Conservation (phyloP, 2,797 vertebrate species). For the Florisuga fusca region DNA sequence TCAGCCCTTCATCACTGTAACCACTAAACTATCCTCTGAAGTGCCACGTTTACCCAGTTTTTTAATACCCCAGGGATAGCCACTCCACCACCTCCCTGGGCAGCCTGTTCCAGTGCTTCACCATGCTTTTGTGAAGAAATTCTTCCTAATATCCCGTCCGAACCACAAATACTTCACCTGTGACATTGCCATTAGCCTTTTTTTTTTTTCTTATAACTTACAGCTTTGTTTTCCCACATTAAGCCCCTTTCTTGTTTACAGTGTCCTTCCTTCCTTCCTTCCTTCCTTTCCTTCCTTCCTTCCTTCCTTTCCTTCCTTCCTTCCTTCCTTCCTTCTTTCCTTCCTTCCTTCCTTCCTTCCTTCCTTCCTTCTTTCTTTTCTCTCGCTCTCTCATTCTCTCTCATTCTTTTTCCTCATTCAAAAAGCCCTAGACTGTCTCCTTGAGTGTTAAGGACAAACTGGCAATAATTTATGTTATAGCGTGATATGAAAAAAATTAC, state of each 20-base stretch:
- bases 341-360: no score
- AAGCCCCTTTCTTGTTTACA: background rate
- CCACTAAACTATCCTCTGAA: no score
- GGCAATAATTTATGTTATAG: constrained; percentile 81
- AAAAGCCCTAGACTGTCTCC: constrained; percentile 75
- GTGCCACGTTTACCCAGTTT: no score
- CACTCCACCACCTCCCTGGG: no score
- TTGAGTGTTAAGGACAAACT: constrained; percentile 80
- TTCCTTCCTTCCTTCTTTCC: background rate
- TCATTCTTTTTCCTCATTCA: constrained; percentile 11
- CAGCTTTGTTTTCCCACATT: background rate
- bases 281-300: background rate
- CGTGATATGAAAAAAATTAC: constrained; percentile 75
- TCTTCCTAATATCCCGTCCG: no score
- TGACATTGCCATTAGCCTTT: background rate
- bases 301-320: background rate
- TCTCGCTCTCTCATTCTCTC: background rate
- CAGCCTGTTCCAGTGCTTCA: no score
- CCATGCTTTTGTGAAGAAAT: no score
- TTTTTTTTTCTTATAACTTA: background rate
- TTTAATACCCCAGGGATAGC: no score
- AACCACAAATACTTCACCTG: background rate
- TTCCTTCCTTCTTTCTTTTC: background rate
- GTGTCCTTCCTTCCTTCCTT: background rate
- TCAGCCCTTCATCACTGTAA: no score